phyloP scores from a whole-genome alignment of 1,140 invertebrate genomes.

The Bombus soroeensis region DNA sequence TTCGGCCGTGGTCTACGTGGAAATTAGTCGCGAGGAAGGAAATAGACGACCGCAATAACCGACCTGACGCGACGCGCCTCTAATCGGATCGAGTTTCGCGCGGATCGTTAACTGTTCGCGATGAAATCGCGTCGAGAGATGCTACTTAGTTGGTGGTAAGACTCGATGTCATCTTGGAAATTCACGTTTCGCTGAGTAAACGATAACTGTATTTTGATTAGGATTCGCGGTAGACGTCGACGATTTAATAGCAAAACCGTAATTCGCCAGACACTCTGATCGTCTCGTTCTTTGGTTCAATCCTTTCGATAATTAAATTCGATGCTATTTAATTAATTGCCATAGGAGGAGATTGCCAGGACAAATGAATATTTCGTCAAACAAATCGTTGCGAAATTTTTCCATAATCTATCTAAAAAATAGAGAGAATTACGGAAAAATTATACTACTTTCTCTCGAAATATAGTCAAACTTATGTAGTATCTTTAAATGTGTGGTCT shows the following conservation, averaged over 20 bases:
- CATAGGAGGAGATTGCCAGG: too few species aligned
- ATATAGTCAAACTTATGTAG: too few species aligned
- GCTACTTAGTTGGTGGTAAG: neutral
- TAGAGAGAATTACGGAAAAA: too few species aligned
- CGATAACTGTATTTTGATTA: constrained; percentile 39
- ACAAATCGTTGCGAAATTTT: too few species aligned
- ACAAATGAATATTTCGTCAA: too few species aligned
- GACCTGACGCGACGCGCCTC: neutral
- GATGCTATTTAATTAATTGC: too few species aligned
- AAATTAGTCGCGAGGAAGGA: constrained; percentile 38
- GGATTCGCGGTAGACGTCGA: neutral
- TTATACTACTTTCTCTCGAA: too few species aligned
- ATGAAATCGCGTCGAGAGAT: constrained; percentile 1
- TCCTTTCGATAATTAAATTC: too few species aligned
- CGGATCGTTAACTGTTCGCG: constrained; percentile 26
- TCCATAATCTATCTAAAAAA: too few species aligned
- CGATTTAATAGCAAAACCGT: constrained; percentile 4
- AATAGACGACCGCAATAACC: constrained; percentile 1
- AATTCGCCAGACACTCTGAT: neutral
- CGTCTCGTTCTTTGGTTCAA: too few species aligned
- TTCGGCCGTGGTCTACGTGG: constrained; percentile 36
- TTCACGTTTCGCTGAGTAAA: constrained; percentile 25
- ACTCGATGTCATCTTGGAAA: neutral
- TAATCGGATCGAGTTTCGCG: constrained; percentile 53
- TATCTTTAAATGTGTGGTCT: too few species aligned